Evolutionary conservation across 1,140 invertebrate genomes (phyloP).

Genomic region (Caligus rogercresseyi): DNA sequence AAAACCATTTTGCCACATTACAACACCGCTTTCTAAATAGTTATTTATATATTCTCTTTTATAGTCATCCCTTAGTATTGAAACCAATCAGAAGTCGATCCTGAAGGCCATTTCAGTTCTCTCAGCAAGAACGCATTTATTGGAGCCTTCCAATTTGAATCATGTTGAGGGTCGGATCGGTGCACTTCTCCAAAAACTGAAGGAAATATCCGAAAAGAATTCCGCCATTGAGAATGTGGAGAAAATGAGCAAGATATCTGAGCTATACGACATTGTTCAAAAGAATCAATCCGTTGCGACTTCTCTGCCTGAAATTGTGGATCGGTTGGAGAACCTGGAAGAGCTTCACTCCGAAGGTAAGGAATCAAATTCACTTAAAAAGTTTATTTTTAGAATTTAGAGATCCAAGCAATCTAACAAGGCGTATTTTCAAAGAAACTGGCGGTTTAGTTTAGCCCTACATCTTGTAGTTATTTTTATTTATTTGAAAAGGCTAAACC

Average conservation of each 20-base stretch:
- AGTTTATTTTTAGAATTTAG: constrained; percentile 5
- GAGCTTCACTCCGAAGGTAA: constrained; percentile 71
- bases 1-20: background rate
- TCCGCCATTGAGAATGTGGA: constrained; percentile 48
- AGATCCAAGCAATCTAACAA: too few relatives aligned
- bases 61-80: constrained; percentile 26
- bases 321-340: constrained; percentile 60
- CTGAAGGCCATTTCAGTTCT: constrained; percentile 52
- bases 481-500: too few relatives aligned
- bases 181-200: constrained; percentile 51
- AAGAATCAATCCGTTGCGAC: constrained; percentile 58
- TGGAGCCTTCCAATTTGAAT: constrained; percentile 61
- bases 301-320: constrained; percentile 55
- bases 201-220: constrained; percentile 48
- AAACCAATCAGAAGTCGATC: constrained; percentile 32
- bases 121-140: constrained; percentile 50
- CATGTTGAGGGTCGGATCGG: constrained; percentile 56
- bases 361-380: background rate
- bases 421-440: too few relatives aligned
- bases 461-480: too few relatives aligned
- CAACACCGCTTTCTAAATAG: background rate
- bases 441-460: too few relatives aligned
- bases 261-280: constrained; percentile 67
- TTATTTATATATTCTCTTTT: background rate
- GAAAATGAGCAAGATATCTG: constrained; percentile 56